Evolutionary conservation across 2,888 invertebrate genomes (phyloP).

Genomic region (Deilephila elpenor): DNA sequence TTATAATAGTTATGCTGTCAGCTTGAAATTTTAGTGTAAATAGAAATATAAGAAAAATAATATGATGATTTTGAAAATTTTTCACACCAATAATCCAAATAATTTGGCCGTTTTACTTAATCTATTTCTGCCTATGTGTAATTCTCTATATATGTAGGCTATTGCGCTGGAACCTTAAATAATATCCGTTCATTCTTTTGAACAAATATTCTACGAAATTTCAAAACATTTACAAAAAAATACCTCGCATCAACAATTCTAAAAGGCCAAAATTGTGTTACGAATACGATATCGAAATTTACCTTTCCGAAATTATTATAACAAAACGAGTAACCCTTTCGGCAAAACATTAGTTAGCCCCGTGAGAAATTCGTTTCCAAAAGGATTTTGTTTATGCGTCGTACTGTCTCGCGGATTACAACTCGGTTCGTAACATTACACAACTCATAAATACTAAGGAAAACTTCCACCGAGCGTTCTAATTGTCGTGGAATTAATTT

Average conservation of each 20-base stretch:
- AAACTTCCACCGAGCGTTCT: not conserved
- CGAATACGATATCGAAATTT: slow-evolving; percentile 1
- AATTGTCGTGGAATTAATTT: too few relatives aligned
- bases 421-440: not conserved
- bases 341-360: slow-evolving; percentile 10
- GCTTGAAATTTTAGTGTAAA: too few relatives aligned
- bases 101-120: too few relatives aligned
- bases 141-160: too few relatives aligned
- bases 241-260: not conserved
- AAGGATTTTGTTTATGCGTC: slow-evolving; percentile 14
- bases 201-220: too few relatives aligned
- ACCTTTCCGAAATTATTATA: slow-evolving; percentile 1
- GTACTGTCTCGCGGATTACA: slow-evolving; percentile 9
- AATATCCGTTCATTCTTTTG: too few relatives aligned
- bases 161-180: too few relatives aligned
- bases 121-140: too few relatives aligned
- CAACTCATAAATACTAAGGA: not conserved
- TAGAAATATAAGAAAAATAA: too few relatives aligned
- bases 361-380: slow-evolving; percentile 19
- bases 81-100: too few relatives aligned
- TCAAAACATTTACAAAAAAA: not conserved
- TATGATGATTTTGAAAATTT: too few relatives aligned
- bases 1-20: too few relatives aligned
- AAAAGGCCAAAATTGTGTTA: not conserved
- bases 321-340: slow-evolving; percentile 5